Evolutionary conservation across 2,113 vertebrate genomes (phyloP).

Genomic region (Erpornis zantholeuca): DNA sequence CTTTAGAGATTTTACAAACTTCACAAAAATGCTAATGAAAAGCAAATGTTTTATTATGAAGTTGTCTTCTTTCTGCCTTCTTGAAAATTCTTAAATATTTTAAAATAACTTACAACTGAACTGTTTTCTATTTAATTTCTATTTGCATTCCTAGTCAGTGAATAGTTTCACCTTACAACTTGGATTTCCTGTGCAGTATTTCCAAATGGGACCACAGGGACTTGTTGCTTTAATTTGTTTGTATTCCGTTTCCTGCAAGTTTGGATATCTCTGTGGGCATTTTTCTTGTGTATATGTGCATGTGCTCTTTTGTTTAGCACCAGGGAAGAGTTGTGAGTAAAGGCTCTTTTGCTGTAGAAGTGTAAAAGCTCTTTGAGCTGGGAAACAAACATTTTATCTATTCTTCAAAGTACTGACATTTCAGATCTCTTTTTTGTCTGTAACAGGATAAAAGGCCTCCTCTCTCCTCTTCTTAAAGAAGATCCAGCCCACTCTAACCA

Average conservation of each 20-base stretch:
- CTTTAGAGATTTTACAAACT: neutral
- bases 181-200: neutral
- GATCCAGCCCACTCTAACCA: neutral
- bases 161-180: neutral
- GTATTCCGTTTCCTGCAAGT: neutral
- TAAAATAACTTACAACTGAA: neutral
- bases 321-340: neutral
- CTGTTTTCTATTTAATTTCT: neutral
- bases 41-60: neutral
- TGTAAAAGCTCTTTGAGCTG: neutral
- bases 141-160: neutral
- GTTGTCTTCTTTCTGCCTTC: neutral
- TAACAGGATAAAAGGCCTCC: neutral
- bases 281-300: neutral
- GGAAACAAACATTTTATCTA: neutral
- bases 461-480: neutral
- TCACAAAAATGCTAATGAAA: neutral
- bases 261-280: neutral
- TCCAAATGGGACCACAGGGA: neutral
- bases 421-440: neutral
- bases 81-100: neutral
- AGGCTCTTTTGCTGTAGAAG: neutral
- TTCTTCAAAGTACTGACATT: neutral
- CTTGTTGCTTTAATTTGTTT: conserved; percentile 32
- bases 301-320: neutral